Evolutionary conservation across 53 echinoderm and acorn worm genomes (phyloP), one percentile per base, ranked within the genome.

Genomic region (Patiria pectinifera): DNA sequence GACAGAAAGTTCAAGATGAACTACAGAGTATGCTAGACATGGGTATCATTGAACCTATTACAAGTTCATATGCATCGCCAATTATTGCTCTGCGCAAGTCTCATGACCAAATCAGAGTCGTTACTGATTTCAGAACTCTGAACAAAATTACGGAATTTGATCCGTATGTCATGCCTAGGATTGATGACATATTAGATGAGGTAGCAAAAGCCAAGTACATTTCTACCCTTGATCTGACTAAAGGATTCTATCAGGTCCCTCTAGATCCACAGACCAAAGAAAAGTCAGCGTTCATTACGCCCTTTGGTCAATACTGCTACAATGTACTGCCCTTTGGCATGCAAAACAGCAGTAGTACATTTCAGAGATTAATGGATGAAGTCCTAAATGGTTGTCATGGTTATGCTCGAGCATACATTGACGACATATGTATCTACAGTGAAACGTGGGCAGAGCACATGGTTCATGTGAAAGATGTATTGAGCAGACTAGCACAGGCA

Each of bases 321-420:
- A 87, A 80, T 45, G 92, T 95, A 0, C 53, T 96, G 86, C 94
- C 94, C 18, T 95, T 96, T 91, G 95, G 96, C 2, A 89, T 96
- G 91, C 83, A 94, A 79, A 95, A 95, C 62, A 72, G 84, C 11
- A 69, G 91, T 18, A 84, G 93, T 4, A 94, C 96, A 46, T 96
- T 96, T 44, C 93, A 94, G 45, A 86, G 96, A 84, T 69, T 96
- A 22, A 85, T 96, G 72, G 94, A 94, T 85, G 63, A 48, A 12
- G 91, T 96, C 11, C 75, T 96, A 58, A 44, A 76, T n/a, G 93
- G 93, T 13, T 87, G 87, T 44, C 45, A 84, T n/a, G 89, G 35
- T 35, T 35, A 35, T 35, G 35, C 35, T 35, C 35, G 1, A 35
- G 35, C 35, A 35, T 35, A 35, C 35, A 35, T 35, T 35, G 35